Base-by-base conservation (phyloP, 1,140 invertebrate species). In the Maconellicoccus hirsutus region DNA sequence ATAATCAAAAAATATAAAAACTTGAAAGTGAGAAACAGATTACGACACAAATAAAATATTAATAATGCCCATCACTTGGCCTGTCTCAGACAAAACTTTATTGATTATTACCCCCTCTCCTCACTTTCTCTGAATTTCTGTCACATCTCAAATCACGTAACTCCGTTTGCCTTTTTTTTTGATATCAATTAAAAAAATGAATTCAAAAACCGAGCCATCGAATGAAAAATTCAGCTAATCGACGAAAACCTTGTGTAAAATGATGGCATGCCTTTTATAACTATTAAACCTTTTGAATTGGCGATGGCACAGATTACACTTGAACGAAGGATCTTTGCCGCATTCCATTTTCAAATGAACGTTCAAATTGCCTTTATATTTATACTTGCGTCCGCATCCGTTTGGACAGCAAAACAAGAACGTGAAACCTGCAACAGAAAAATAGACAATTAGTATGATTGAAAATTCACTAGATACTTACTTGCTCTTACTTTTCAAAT, bases 311-410 rank as follows among this genome's bases (percentile, higher is more conserved):
- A 52, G 10, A 19, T 14, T 2, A 19, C 42, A 52, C 42, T 14
- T 4, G n/a, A 52, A 8, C 2, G 42, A 2, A 6, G 42, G 42
- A 14, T 78, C 78, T n/a, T 83, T 80, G n/a, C 83, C 83, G 72
- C 84, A 85, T 71, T 85, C 83, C 69, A 83, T 79, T 59, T 81
- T 79, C 70, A 79, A 75, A 73, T 83, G 82, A 2, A 70, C 29
- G 23, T 70, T 71, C 25, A 69, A 12, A 26, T 52, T 70, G n/a
- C 71, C 70, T 22, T 74, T 75, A 70, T 73, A 73, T 19, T 73
- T 72, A 61, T 76, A 76, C 19, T 52, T 70, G 63, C 72, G 73
- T 21, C 75, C 75, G 71, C 75, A 76, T 25, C 61, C 61, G 25
- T 66, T 66, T 4, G 61, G 61, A 23, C 61, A 66, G 3, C 16